phyloP scores from a whole-genome alignment of 1,140 invertebrate genomes.

The Euura saliciscinereae region DNA sequence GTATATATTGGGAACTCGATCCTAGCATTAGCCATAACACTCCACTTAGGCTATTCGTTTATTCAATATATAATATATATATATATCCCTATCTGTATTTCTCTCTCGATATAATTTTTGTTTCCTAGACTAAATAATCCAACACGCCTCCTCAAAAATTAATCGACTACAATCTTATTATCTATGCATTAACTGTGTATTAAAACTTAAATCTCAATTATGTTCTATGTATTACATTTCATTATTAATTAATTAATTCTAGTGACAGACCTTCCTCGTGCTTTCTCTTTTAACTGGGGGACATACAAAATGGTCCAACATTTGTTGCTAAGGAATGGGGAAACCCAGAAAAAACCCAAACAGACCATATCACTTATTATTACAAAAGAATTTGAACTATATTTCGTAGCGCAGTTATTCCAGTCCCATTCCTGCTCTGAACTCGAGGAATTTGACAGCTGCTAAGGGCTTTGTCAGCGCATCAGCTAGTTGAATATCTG shows the following conservation, averaged over 20 bases:
- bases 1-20: too few relatives aligned
- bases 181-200: neutral
- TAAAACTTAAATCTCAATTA: neutral
- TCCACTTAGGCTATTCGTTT: too few relatives aligned
- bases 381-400: neutral
- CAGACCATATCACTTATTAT: neutral
- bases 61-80: too few relatives aligned
- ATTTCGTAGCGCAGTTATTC: neutral
- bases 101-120: too few relatives aligned
- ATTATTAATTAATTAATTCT: neutral
- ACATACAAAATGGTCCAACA: conserved; percentile 11
- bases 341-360: conserved; percentile 7
- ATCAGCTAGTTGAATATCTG: conserved; percentile 30
- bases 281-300: neutral
- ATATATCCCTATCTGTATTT: too few relatives aligned
- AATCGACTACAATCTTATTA: neutral
- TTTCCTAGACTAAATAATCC: neutral
- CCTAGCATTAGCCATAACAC: too few relatives aligned
- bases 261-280: neutral
- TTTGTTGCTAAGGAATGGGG: conserved; percentile 9
- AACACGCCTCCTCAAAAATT: too few relatives aligned
- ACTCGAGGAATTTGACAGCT: conserved; percentile 17
- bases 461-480: conserved; percentile 26
- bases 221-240: neutral
- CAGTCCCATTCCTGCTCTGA: conserved; percentile 8